A percentile compares a stretch with the other conserved stretches of the same genome.
Conservation (phyloP, 2,113 vertebrate genomes). For the Pelmatolapia mariae region DNA sequence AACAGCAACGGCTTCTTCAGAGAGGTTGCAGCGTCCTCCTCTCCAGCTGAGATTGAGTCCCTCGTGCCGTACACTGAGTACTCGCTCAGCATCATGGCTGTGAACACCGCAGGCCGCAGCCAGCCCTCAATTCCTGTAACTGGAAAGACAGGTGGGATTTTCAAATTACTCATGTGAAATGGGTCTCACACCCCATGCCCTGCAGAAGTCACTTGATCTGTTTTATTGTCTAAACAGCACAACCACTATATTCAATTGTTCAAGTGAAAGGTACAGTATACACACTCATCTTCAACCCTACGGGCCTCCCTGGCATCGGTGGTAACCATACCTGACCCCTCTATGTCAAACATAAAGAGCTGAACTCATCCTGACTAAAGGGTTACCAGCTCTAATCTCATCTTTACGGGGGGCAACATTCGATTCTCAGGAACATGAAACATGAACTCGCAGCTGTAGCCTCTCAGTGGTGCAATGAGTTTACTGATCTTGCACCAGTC, state of each 20-base stretch:
- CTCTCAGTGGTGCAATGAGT: background rate
- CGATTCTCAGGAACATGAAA: background rate
- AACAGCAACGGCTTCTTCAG: slow-evolving; percentile 59
- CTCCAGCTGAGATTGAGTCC: slow-evolving; percentile 76
- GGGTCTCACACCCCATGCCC: background rate
- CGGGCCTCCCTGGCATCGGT: background rate
- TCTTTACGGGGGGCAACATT: background rate
- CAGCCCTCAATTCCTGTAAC: slow-evolving; percentile 76
- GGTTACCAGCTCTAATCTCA: background rate
- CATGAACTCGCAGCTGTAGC: background rate
- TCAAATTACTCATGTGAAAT: background rate
- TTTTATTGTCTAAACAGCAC: slow-evolving; percentile 21
- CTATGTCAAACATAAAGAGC: slow-evolving; percentile 39
- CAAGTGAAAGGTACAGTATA: background rate
- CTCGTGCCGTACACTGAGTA: slow-evolving; percentile 82
- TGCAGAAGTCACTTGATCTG: slow-evolving; percentile 43
- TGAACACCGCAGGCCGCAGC: slow-evolving; percentile 76
- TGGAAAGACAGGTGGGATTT: slow-evolving; percentile 81
- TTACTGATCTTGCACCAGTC: background rate
- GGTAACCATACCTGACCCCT: slow-evolving; percentile 35
- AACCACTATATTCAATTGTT: background rate
- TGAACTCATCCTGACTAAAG: background rate
- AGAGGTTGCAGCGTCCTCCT: slow-evolving; percentile 71
- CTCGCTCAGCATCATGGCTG: slow-evolving; percentile 78
- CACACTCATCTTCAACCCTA: background rate